Percentiles rank a stretch among this genome's conserved stretches.
phyloP scores from a whole-genome alignment of 2,888 invertebrate genomes.

The Resseliella maxima region DNA sequence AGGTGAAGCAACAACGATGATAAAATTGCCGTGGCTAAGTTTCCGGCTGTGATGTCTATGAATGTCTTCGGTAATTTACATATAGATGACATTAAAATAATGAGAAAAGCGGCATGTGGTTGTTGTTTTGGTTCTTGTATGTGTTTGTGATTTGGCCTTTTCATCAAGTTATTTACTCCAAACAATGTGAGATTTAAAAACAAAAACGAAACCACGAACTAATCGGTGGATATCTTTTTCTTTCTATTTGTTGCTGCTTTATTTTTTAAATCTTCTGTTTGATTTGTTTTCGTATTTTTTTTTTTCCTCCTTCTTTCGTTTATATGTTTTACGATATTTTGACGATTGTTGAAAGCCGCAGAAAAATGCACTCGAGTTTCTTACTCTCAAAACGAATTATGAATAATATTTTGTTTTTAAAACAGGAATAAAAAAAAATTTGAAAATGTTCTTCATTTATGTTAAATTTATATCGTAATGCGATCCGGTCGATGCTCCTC shows the following conservation, averaged over 20 bases:
- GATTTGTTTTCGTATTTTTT: not conserved
- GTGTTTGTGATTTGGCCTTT: constrained; percentile 29
- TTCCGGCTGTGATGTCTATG: constrained; percentile 34
- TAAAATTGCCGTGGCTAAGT: constrained; percentile 46
- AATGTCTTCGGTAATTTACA: constrained; percentile 41
- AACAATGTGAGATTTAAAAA: not conserved
- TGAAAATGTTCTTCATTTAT: no score
- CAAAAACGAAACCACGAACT: not conserved
- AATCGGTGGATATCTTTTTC: not conserved
- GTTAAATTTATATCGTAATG: constrained; percentile 37
- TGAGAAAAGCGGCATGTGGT: constrained; percentile 39
- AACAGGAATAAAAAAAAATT: no score
- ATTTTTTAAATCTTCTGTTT: not conserved
- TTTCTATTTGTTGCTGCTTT: not conserved
- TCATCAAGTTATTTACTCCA: not conserved
- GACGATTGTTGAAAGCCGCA: constrained; percentile 26
- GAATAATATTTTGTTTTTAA: not conserved
- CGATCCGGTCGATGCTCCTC: constrained; percentile 47
- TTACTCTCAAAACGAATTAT: not conserved
- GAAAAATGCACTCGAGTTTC: not conserved
- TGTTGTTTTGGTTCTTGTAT: constrained; percentile 11
- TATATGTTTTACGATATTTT: not conserved
- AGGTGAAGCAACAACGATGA: constrained; percentile 14
- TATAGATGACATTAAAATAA: constrained; percentile 51
- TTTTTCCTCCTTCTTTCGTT: not conserved